These are phyloP conservation scores for Lycaon pictus DNA, from an alignment of 2,113 vertebrate genomes.

Conservation along the genomic window DNA sequence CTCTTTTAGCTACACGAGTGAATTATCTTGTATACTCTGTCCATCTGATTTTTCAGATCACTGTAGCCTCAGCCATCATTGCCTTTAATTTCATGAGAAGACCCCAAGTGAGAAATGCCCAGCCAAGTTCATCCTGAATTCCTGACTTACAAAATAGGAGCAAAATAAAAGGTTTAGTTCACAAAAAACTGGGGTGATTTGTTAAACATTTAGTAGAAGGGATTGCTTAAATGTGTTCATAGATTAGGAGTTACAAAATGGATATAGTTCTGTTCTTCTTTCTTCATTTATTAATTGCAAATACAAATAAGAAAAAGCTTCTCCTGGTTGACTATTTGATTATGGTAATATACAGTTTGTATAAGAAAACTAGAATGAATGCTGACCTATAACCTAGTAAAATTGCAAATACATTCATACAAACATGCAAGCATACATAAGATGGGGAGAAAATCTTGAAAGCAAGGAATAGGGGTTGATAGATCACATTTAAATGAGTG, in stretches of 20 bases:
- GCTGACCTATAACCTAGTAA: background rate
- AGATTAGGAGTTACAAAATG: background rate
- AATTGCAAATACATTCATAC: background rate
- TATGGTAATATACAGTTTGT: background rate
- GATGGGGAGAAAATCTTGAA: background rate
- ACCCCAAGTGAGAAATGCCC: background rate
- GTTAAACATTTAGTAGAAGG: background rate
- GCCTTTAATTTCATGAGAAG: background rate
- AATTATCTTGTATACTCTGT: background rate
- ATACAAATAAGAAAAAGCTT: background rate
- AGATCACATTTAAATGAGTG: background rate
- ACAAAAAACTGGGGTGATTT: background rate
- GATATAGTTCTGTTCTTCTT: background rate
- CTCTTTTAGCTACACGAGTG: background rate
- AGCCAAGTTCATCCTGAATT: background rate
- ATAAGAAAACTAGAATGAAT: background rate
- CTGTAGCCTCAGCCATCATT: background rate
- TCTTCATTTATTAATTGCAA: background rate
- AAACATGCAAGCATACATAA: background rate
- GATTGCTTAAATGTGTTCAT: background rate
- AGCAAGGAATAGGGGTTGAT: background rate
- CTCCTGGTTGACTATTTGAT: background rate
- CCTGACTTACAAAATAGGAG: background rate
- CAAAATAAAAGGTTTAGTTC: slow-evolving; percentile 4
- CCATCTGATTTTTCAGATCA: background rate